Conservation (phyloP, 2,888 invertebrate genomes). For the Hedya salicella region DNA sequence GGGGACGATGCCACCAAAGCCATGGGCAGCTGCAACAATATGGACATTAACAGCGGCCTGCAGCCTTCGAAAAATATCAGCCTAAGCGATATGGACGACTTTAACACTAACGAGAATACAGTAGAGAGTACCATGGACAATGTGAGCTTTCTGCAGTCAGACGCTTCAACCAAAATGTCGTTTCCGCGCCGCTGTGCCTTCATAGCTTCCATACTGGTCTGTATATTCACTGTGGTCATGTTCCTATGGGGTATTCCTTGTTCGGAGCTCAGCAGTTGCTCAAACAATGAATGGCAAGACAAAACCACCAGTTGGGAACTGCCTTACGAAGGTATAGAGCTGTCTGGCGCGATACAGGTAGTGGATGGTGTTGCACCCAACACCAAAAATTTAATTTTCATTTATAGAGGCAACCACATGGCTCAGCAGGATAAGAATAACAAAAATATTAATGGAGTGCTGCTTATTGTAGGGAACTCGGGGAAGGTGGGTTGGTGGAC, state of each 20-base stretch:
- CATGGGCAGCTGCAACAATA: conserved; percentile 72
- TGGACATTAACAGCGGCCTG: conserved; percentile 77
- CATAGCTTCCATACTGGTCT: conserved; percentile 88
- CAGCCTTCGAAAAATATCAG: conserved; percentile 78
- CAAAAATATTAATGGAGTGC: conserved; percentile 86
- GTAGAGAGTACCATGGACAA: conserved; percentile 80
- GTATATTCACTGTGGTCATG: conserved; percentile 88
- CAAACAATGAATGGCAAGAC: conserved; percentile 80
- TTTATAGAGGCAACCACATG: conserved; percentile 89
- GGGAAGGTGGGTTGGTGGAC: conserved; percentile 91
- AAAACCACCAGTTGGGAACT: conserved; percentile 88
- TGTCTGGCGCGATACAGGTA: conserved; percentile 89
- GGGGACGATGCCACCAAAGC: conserved; percentile 69
- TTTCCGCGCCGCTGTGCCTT: conserved; percentile 88
- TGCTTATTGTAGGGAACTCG: conserved; percentile 88
- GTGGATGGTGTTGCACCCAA: conserved; percentile 87
- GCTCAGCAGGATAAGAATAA: conserved; percentile 77
- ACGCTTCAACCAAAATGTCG: conserved; percentile 86
- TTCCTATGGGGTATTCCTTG: conserved; percentile 92
- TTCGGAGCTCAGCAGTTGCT: conserved; percentile 88
- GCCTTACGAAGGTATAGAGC: conserved; percentile 88
- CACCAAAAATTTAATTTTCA: conserved; percentile 89
- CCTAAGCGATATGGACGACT: conserved; percentile 78
- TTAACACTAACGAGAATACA: conserved; percentile 76
- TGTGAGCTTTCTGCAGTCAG: conserved; percentile 79